Evolutionary conservation across 2,888 invertebrate genomes (phyloP).

Genomic region (Epinotia bilunana): DNA sequence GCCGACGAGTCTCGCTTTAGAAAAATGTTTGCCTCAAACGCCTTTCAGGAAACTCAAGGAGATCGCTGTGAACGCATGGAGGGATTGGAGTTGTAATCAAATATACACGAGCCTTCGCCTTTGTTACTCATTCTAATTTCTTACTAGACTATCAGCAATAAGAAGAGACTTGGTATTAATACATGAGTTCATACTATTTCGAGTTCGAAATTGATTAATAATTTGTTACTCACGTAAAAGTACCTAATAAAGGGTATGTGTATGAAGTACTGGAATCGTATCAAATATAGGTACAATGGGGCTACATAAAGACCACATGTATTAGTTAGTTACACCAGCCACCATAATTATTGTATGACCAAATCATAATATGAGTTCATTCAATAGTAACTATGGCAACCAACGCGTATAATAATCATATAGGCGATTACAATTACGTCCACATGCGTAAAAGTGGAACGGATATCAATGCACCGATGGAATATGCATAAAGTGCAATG

Average conservation of each 20-base stretch:
- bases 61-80: slow-evolving; percentile 56
- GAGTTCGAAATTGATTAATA: not conserved
- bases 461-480: slow-evolving; percentile 70
- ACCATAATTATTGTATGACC: not conserved
- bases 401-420: slow-evolving; percentile 48
- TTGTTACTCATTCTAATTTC: not conserved
- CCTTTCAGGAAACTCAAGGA: slow-evolving; percentile 66
- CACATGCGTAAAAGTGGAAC: slow-evolving; percentile 75
- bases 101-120: slow-evolving; percentile 1
- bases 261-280: not conserved
- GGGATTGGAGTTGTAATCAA: slow-evolving; percentile 29
- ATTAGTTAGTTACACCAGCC: not conserved
- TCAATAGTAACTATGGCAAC: slow-evolving; percentile 46
- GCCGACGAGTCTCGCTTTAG: slow-evolving; percentile 69
- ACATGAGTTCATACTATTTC: not conserved
- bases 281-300: not conserved
- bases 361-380: not conserved
- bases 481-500: slow-evolving; percentile 61
- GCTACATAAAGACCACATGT: no score
- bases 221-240: not conserved
- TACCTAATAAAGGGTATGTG: not conserved
- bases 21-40: slow-evolving; percentile 73
- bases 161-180: not conserved
- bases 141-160: not conserved
- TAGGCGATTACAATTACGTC: slow-evolving; percentile 44